These are phyloP conservation scores for Pomacea canaliculata DNA, from an alignment of 2,888 invertebrate species.

Conservation along the genomic window DNA sequence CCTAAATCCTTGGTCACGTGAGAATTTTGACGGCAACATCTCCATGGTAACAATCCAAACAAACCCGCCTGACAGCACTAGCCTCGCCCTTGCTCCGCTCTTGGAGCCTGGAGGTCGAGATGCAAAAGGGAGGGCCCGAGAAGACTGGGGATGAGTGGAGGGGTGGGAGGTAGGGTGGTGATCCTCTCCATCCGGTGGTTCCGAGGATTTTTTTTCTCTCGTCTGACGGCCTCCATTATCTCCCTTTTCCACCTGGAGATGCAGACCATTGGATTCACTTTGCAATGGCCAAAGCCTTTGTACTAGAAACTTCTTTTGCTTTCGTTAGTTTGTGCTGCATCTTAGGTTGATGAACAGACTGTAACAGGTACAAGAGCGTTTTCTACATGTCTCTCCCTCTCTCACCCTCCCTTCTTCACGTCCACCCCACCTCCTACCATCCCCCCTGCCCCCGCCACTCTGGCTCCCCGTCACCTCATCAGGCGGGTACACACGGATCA, in stretches of 20 bases:
- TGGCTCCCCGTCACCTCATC: too few species aligned
- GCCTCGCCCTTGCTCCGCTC: neutral
- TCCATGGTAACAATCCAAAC: slow-evolving; percentile 3
- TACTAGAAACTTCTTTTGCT: too few species aligned
- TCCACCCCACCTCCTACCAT: neutral
- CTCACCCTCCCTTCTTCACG: neutral
- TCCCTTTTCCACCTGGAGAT: too few species aligned
- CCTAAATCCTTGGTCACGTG: neutral
- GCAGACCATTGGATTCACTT: too few species aligned
- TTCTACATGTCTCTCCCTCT: neutral
- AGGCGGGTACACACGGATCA: too few species aligned
- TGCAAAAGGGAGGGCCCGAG: slow-evolving; percentile 5
- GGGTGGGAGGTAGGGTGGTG: neutral
- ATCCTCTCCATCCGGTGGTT: too few species aligned
- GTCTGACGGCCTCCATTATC: too few species aligned
- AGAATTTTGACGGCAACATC: neutral
- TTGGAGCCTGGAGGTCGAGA: neutral
- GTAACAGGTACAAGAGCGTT: neutral
- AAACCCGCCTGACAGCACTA: neutral
- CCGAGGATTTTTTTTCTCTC: too few species aligned
- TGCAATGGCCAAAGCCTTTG: too few species aligned
- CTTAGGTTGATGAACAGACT: too few species aligned
- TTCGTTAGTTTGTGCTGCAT: too few species aligned
- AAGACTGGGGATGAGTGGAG: neutral
- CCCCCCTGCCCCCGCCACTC: neutral